phyloP scores from a whole-genome alignment of 2,888 invertebrate genomes.

The Xanthia togata region DNA sequence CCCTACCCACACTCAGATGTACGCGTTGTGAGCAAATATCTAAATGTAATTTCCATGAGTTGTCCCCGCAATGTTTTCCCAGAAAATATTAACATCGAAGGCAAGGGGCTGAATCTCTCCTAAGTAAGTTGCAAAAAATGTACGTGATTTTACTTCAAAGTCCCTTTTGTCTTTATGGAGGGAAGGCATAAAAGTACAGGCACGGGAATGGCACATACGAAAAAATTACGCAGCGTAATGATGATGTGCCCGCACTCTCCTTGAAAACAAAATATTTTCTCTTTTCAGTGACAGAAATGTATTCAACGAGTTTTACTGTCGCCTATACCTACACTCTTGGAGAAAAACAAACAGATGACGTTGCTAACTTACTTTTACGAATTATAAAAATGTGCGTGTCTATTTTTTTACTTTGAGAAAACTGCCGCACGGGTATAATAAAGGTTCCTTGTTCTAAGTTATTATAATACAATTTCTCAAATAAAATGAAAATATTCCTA shows the following conservation, averaged over 20 bases:
- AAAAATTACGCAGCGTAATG: constrained; percentile 90
- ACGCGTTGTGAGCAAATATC: constrained; percentile 89
- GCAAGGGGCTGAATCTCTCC: constrained; percentile 90
- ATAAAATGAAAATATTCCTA: constrained; percentile 9
- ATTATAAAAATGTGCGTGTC: constrained; percentile 64
- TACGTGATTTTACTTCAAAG: constrained; percentile 91
- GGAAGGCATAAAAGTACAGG: constrained; percentile 89
- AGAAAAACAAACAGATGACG: constrained; percentile 61
- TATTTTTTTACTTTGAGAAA: constrained; percentile 40
- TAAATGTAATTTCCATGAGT: constrained; percentile 91
- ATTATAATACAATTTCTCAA: constrained; percentile 20
- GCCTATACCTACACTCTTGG: constrained; percentile 64
- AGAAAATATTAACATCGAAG: constrained; percentile 90
- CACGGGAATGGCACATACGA: constrained; percentile 89
- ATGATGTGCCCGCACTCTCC: constrained; percentile 89
- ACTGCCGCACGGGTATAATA: constrained; percentile 17
- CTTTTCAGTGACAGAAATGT: constrained; percentile 87
- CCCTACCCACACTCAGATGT: constrained; percentile 87
- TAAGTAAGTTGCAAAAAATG: constrained; percentile 91
- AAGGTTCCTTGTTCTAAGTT: constrained; percentile 8
- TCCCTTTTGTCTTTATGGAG: constrained; percentile 90
- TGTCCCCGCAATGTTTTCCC: constrained; percentile 90
- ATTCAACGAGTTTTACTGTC: constrained; percentile 83
- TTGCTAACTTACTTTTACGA: constrained; percentile 71
- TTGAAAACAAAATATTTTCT: constrained; percentile 88